A percentile compares a stretch with the other conserved stretches of the same genome.
phyloP scores from a whole-genome alignment of 2,888 invertebrate species.

The Eupithecia vulgata region DNA sequence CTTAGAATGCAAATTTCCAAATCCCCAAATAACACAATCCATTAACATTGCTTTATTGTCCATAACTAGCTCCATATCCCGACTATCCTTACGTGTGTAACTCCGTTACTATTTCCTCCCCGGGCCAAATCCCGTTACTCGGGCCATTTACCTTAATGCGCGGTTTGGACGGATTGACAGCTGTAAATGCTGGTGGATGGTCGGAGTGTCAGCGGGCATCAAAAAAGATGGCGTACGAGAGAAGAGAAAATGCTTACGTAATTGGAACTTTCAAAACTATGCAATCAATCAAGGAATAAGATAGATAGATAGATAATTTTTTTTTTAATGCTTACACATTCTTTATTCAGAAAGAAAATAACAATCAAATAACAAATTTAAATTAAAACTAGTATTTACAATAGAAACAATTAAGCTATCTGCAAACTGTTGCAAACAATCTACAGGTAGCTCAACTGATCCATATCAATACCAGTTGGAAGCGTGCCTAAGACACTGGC shows the following conservation, averaged over 20 bases:
- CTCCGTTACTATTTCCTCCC: slow-evolving; percentile 75
- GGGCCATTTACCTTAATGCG: slow-evolving; percentile 82
- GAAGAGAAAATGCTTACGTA: not conserved
- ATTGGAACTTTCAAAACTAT: not conserved
- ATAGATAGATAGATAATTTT: no score
- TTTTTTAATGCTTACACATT: no score
- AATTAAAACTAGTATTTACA: no score
- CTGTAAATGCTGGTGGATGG: slow-evolving; percentile 41
- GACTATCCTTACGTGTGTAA: slow-evolving; percentile 43
- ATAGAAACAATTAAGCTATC: no score
- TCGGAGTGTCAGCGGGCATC: slow-evolving; percentile 24
- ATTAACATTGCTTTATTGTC: slow-evolving; percentile 81
- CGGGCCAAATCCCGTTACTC: slow-evolving; percentile 68
- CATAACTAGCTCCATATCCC: slow-evolving; percentile 67
- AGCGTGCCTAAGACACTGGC: no score
- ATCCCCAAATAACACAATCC: slow-evolving; percentile 67
- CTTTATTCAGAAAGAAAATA: no score
- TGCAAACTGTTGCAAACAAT: no score
- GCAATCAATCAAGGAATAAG: not conserved
- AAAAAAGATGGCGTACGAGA: not conserved
- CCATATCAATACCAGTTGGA: no score
- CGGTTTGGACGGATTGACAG: slow-evolving; percentile 81
- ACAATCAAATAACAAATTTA: no score
- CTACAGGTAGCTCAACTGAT: no score
- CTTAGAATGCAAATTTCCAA: slow-evolving; percentile 3